Percentiles rank a stretch among this genome's conserved stretches.
Evolutionary conservation across 92 coral and sea anemone species (phyloP).

Genomic region (Micromussa lordhowensis): DNA sequence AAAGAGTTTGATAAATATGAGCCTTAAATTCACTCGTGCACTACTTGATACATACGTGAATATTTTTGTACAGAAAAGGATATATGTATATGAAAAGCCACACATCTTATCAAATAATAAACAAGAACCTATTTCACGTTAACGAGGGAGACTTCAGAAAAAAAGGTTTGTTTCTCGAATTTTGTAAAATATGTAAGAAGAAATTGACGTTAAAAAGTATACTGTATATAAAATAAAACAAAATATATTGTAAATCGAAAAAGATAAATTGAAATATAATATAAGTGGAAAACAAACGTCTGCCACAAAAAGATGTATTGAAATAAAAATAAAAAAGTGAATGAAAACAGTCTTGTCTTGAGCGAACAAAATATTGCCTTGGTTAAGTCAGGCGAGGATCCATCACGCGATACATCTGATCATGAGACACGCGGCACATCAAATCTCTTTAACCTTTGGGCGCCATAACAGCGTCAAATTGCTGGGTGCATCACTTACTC

Average conservation of each 20-base stretch:
- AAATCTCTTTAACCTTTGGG: background rate
- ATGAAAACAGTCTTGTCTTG: background rate
- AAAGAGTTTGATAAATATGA: background rate
- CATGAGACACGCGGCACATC: background rate
- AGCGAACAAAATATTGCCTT: background rate
- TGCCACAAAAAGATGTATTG: background rate
- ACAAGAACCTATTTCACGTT: background rate
- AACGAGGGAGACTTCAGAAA: background rate
- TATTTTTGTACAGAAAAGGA: background rate
- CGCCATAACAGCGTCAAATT: background rate
- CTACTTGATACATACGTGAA: background rate
- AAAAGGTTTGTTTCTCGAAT: background rate
- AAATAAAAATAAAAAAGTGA: background rate
- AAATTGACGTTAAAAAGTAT: background rate
- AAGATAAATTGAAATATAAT: background rate
- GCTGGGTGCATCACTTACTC: background rate
- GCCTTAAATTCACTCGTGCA: background rate
- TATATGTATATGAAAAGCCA: background rate
- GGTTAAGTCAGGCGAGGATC: background rate
- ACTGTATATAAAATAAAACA: background rate
- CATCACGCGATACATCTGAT: background rate
- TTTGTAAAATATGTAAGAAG: slow-evolving; percentile 7
- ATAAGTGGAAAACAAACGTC: background rate
- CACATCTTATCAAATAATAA: background rate
- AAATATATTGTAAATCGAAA: background rate